Evolutionary conservation across 1,140 invertebrate species (phyloP).

Genomic region (Bombus confusus): DNA sequence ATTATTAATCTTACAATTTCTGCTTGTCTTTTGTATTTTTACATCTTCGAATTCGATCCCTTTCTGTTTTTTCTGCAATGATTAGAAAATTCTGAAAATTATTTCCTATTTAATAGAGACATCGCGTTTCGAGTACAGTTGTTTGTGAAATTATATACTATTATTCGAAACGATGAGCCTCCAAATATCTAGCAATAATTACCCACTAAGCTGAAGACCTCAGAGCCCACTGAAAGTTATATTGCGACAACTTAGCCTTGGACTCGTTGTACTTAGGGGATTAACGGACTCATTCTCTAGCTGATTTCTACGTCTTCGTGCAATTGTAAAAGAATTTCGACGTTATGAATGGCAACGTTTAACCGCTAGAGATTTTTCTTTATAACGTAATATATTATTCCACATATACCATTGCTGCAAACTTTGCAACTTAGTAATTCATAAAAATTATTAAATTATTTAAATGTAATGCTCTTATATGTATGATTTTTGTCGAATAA

Average conservation of each 20-base stretch:
- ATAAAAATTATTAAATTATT: background rate
- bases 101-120: background rate
- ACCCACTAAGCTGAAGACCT: conserved; percentile 35
- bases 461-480: background rate
- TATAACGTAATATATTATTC: background rate
- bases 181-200: conserved; percentile 71
- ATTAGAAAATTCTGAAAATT: background rate
- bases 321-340: conserved; percentile 32
- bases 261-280: conserved; percentile 73
- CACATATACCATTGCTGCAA: too few relatives aligned
- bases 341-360: background rate
- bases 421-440: background rate
- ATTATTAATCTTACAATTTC: background rate
- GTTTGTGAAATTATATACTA: background rate
- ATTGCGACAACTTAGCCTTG: conserved; percentile 70
- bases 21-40: background rate
- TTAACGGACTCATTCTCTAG: conserved; percentile 40
- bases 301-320: background rate
- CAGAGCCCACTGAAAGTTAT: conserved; percentile 66
- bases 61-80: background rate
- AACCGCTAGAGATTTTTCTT: too few relatives aligned
- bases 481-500: background rate
- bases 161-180: conserved; percentile 47
- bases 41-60: background rate
- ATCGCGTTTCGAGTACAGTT: too few relatives aligned